Conservation (phyloP, 2,113 vertebrate genomes). For the Pardalotus punctatus region DNA sequence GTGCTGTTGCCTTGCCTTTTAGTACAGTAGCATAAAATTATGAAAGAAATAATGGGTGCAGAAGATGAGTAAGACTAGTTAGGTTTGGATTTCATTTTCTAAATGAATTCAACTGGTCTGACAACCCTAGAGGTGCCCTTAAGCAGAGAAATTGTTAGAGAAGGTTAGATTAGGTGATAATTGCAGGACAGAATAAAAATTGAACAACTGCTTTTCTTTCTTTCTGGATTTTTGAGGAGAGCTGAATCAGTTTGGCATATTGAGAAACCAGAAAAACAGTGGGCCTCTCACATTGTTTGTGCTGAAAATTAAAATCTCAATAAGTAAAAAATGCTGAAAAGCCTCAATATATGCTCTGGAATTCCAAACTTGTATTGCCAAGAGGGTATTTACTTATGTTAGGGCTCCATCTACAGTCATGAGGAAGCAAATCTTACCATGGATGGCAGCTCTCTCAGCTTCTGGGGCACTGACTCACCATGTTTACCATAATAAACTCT, state of each 20-base stretch:
- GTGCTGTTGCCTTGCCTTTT: neutral
- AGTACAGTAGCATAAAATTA: neutral
- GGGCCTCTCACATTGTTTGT: slow-evolving; percentile 17
- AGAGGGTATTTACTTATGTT: slow-evolving; percentile 51
- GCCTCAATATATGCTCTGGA: neutral
- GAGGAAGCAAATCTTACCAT: neutral
- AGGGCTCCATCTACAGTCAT: slow-evolving; percentile 76
- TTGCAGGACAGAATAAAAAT: neutral
- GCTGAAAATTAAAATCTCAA: slow-evolving; percentile 26
- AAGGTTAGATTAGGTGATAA: slow-evolving; percentile 6
- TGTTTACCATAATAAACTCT: neutral
- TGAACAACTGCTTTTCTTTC: neutral
- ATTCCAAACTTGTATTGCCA: neutral
- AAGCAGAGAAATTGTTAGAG: slow-evolving; percentile 26
- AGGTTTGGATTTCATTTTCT: neutral
- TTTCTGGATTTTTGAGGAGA: neutral
- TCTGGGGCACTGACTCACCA: neutral
- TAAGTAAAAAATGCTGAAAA: slow-evolving; percentile 1
- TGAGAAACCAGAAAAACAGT: neutral
- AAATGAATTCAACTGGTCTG: neutral
- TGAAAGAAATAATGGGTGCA: neutral
- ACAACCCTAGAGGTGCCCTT: slow-evolving; percentile 32
- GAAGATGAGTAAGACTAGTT: neutral
- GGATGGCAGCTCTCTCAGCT: neutral
- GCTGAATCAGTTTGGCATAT: neutral